Evolutionary conservation across 2,888 invertebrate genomes (phyloP).

Genomic region (Globia sparganii): DNA sequence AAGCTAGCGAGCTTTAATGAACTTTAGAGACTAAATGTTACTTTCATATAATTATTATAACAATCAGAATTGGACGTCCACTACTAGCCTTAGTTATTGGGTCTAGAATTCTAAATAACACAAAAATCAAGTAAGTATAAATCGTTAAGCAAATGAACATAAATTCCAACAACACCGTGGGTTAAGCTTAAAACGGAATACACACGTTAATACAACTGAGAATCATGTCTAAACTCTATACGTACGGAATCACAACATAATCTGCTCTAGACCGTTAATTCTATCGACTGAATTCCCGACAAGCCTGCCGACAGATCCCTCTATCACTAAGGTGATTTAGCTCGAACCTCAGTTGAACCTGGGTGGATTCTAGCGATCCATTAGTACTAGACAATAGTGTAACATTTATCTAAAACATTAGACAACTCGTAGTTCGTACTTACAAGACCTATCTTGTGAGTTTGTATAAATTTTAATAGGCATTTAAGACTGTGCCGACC

Average conservation of each 20-base stretch:
- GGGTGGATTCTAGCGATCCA: conserved; percentile 24
- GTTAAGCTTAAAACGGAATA: background rate
- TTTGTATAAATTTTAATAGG: background rate
- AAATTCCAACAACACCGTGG: background rate
- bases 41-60: background rate
- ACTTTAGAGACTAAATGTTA: background rate
- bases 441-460: conserved; percentile 3
- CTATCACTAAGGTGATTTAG: conserved; percentile 29
- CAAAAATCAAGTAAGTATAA: background rate
- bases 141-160: background rate
- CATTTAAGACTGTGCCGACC: no score
- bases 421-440: background rate
- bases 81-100: background rate
- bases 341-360: conserved; percentile 5
- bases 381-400: conserved; percentile 44
- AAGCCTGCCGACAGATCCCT: conserved; percentile 18
- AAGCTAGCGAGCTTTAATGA: background rate
- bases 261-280: conserved; percentile 8
- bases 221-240: background rate
- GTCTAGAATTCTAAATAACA: background rate
- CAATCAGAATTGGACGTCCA: background rate
- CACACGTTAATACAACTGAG: no score
- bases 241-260: conserved; percentile 1
- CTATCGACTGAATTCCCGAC: conserved; percentile 13
- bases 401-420: conserved; percentile 15